These are phyloP conservation scores for Caerostris extrusa DNA, from an alignment of 1,140 invertebrate species.

Conservation along the genomic window DNA sequence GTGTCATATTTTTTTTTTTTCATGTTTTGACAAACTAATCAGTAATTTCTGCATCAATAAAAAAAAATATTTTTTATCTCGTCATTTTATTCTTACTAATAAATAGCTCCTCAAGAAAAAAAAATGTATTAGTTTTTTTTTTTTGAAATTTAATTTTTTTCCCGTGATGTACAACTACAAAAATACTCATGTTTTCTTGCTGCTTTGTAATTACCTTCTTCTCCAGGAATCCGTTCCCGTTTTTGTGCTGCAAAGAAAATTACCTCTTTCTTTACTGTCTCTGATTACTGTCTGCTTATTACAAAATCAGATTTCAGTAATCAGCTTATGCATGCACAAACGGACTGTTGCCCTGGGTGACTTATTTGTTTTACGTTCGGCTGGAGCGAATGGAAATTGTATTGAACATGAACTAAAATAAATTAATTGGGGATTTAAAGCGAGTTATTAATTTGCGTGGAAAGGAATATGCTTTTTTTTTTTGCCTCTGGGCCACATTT, in stretches of 20 bases:
- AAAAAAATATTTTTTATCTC: too few relatives aligned
- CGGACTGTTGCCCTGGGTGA: slow-evolving; percentile 39
- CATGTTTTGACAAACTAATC: too few relatives aligned
- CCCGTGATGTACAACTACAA: too few relatives aligned
- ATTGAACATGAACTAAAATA: slow-evolving; percentile 18
- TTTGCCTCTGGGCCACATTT: background rate
- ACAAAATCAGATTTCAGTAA: slow-evolving; percentile 68
- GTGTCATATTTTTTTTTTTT: too few relatives aligned
- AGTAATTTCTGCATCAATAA: too few relatives aligned
- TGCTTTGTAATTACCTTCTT: background rate
- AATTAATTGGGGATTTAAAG: slow-evolving; percentile 66
- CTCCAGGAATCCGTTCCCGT: background rate
- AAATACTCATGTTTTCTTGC: too few relatives aligned
- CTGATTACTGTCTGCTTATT: slow-evolving; percentile 62
- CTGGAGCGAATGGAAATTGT: background rate
- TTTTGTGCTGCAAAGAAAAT: background rate
- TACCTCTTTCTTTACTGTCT: slow-evolving; percentile 19
- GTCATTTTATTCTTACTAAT: too few relatives aligned
- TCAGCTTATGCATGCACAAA: slow-evolving; percentile 71
- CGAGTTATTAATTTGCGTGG: slow-evolving; percentile 56
- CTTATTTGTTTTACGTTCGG: slow-evolving; percentile 44
- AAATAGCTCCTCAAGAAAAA: too few relatives aligned
- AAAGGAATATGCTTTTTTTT: slow-evolving; percentile 45
- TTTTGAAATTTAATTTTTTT: too few relatives aligned
- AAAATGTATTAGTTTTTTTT: too few relatives aligned